Percentiles rank a stretch among this genome's conserved stretches.
Evolutionary conservation across 2,797 vertebrate species (phyloP).

Genomic region (Adelosebastes latens): DNA sequence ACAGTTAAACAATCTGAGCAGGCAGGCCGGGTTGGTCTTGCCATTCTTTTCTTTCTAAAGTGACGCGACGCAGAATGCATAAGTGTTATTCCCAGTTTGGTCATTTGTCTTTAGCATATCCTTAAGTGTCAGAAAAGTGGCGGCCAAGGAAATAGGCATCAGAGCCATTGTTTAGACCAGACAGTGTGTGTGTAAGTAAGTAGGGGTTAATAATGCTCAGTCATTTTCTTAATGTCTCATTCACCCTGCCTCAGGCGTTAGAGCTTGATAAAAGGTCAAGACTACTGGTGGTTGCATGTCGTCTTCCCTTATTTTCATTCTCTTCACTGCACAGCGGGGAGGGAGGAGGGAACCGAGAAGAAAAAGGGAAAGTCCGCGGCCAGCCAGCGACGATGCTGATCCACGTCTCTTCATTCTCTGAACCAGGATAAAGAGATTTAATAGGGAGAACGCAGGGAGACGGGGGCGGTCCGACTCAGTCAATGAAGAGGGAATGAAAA

Average conservation of each 20-base stretch:
- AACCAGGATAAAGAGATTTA: constrained; percentile 69
- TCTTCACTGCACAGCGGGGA: constrained; percentile 51
- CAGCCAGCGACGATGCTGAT: constrained; percentile 46
- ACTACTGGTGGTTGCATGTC: constrained; percentile 75
- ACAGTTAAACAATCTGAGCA: constrained; percentile 64
- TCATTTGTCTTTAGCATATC: constrained; percentile 39
- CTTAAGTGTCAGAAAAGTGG: constrained; percentile 44
- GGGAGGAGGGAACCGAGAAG: constrained; percentile 1
- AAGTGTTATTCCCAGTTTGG: constrained; percentile 55
- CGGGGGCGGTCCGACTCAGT: constrained; percentile 30
- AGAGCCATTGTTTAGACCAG: constrained; percentile 36
- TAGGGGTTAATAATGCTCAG: constrained; percentile 75
- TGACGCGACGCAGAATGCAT: constrained; percentile 51
- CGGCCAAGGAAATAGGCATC: constrained; percentile 19
- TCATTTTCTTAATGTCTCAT: constrained; percentile 80
- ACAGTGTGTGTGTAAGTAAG: constrained; percentile 46
- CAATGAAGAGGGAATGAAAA: constrained; percentile 67
- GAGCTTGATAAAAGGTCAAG: constrained; percentile 81
- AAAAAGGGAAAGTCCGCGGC: constrained; percentile 41
- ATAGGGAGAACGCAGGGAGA: constrained; percentile 51
- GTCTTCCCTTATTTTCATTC: constrained; percentile 69
- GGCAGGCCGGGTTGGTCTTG: constrained; percentile 38
- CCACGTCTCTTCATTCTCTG: constrained; percentile 59
- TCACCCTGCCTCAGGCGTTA: constrained; percentile 63
- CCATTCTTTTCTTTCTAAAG: constrained; percentile 51